Evolutionary conservation across 2,888 invertebrate species (phyloP), one percentile per base, ranked within the genome.

Genomic region (Pseudococcus jackbeardsleyi): DNA sequence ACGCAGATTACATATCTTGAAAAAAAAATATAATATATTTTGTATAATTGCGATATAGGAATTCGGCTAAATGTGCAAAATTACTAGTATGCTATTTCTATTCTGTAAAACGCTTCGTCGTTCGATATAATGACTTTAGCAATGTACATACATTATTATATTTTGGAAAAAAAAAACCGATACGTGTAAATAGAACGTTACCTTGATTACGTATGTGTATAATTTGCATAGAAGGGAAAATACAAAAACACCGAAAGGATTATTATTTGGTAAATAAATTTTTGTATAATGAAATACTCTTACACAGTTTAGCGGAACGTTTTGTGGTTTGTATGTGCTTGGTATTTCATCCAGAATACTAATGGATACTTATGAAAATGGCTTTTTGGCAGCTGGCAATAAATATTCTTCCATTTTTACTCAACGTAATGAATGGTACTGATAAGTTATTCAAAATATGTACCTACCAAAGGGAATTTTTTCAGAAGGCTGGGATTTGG

Each of bases 41-140:
- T 42, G 42, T 72, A 33, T 72, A 72, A 72, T 72, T 72, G 72
- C 26, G 33, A 7, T 17, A 39, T 17, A 39, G 33, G 72, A 72
- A 72, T 72, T 33, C 33, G 33, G 72, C 72, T 7, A 72, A 72
- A 72, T 72, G 15, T 72, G 72, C 72, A 72, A 72, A 72, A 72
- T 72, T 72, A 72, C 72, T 22, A 22, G 22, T 64, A 64, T 64
- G 33, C 33, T 33, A 33, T 33, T 72, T 72, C 39, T 33, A 33
- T 33, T 72, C 33, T 15, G 33, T 72, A 72, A 72, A 72, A 64
- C 64, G 64, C 64, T 64, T 64, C 64, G 22, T 64, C 19, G 64
- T 64, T 64, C 64, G 64, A 64, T 64, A 22, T 64, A 64, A 64
- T 64, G 64, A 64, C 22, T 64, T 59, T n/a, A 59, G n/a, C 59